phyloP scores from a whole-genome alignment of 2,797 vertebrate genomes.

The Coracias cyanogaster region DNA sequence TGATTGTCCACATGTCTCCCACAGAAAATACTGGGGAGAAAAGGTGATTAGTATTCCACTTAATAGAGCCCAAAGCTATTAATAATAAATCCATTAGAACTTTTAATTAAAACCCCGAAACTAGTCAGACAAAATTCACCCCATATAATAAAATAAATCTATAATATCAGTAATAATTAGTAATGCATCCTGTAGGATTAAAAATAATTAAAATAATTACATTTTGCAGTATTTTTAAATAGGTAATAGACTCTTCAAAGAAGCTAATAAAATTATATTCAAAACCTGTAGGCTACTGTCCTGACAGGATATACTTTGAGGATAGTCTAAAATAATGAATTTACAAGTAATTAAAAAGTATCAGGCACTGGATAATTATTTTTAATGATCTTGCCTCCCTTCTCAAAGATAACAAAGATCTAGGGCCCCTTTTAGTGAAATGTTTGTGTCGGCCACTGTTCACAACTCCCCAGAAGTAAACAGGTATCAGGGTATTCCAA shows the following conservation, averaged over 20 bases:
- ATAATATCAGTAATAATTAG: slow-evolving; percentile 76
- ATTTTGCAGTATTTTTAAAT: slow-evolving; percentile 73
- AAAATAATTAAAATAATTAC: slow-evolving; percentile 77
- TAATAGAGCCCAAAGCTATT: slow-evolving; percentile 73
- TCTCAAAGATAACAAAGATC: background rate
- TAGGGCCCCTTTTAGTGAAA: background rate
- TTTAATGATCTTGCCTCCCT: background rate
- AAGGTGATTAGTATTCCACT: slow-evolving; percentile 63
- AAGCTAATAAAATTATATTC: slow-evolving; percentile 49
- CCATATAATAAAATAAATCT: slow-evolving; percentile 74
- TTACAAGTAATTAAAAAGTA: slow-evolving; percentile 48
- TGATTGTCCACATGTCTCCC: background rate
- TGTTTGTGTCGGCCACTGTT: background rate
- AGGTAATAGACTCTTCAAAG: slow-evolving; percentile 63
- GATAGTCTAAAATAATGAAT: slow-evolving; percentile 8
- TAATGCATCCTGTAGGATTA: slow-evolving; percentile 74
- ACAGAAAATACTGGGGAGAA: slow-evolving; percentile 26
- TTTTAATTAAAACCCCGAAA: slow-evolving; percentile 77
- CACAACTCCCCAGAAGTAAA: background rate
- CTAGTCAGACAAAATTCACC: slow-evolving; percentile 65
- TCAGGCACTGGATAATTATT: slow-evolving; percentile 2
- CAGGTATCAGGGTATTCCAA: background rate
- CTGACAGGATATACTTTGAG: slow-evolving; percentile 22
- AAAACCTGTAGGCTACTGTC: slow-evolving; percentile 63
- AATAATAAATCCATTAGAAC: slow-evolving; percentile 76